Base-by-base conservation (phyloP, 30 jellyfish, hydroid and myxozoan species). In the Rhopilema esculentum region DNA sequence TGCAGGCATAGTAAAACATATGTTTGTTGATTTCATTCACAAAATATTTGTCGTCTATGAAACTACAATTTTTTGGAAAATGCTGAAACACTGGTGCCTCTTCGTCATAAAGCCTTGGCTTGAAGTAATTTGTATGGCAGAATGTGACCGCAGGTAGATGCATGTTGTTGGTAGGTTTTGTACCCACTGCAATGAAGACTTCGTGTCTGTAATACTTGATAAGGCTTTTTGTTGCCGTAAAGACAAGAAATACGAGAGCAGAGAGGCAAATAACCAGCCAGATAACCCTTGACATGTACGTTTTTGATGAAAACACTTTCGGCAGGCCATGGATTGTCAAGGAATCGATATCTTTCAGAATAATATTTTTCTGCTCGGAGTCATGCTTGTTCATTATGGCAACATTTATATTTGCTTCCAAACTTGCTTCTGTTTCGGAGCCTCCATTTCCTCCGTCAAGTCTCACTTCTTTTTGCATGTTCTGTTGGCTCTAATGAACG, bases 321-420 rank as follows among this genome's bases (percentile, higher is more conserved):
- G 89, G 40, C 21, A 79, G 72, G 61, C 89, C 89, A 79, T 79
- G 89, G 4, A 66, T 66, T 31, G 80, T 79, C 4, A 79, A 12
- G 31, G 89, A 79, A 6, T 63, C 71, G 4, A 77, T 64, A 20
- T 24, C 0, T 21, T 51, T 40, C 9, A 12, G 6, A 12, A 40
- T 2, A 12, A 6, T 40, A 2, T 40, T 12, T 40, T 40, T 40
- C n/a, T n/a, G n/a, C n/a, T n/a, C n/a, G n/a, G n/a, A n/a, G 57
- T 40, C 57, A 12, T 40, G 6, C 57, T 40, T 40, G 12, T 40
- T 12, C 57, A 40, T 12, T 40, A n/a, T n/a, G n/a, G n/a, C n/a
- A n/a, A n/a, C n/a, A n/a, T n/a, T n/a, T n/a, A n/a, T n/a, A n/a
- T n/a, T n/a, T n/a, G n/a, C n/a, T n/a, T n/a, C n/a, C n/a, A n/a